Conservation (phyloP, 2,888 invertebrate genomes). For the Platycheirus rosarum region DNA sequence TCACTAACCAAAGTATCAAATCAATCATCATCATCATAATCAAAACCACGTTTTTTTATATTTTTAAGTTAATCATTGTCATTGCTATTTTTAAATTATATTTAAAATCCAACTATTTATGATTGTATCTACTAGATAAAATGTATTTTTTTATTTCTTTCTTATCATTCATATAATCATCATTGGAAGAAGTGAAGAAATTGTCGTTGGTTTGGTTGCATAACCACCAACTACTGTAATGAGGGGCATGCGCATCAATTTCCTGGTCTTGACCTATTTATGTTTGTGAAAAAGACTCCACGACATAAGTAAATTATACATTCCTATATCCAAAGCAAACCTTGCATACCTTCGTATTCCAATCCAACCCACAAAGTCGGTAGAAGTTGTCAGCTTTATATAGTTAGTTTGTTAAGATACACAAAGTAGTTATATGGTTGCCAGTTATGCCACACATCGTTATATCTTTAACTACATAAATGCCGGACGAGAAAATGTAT, state of each 20-base stretch:
- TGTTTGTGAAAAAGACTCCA: constrained; percentile 57
- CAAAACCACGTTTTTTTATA: constrained; percentile 21
- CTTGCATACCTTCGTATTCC: constrained; percentile 2
- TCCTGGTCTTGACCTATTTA: constrained; percentile 73
- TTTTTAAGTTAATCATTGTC: constrained; percentile 18
- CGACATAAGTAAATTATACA: constrained; percentile 2
- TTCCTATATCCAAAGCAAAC: too few relatives aligned
- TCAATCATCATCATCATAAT: constrained; percentile 33
- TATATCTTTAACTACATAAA: neutral
- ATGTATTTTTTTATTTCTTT: constrained; percentile 18
- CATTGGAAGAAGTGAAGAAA: constrained; percentile 64
- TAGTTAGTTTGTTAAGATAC: constrained; percentile 14
- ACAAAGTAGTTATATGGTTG: constrained; percentile 1
- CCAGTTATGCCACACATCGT: neutral
- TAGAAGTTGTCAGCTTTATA: constrained; percentile 25
- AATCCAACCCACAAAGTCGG: constrained; percentile 3
- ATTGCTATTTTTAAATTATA: constrained; percentile 25
- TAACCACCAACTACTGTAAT: constrained; percentile 73
- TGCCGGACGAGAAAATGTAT: constrained; percentile 29
- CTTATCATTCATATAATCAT: too few relatives aligned
- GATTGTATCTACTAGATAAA: constrained; percentile 45
- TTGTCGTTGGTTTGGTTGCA: constrained; percentile 66
- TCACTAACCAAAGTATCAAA: neutral
- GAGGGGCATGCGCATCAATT: constrained; percentile 72
- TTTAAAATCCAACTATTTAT: neutral